Percentiles rank a stretch among this genome's conserved stretches.
Conservation (phyloP, 2,797 vertebrate genomes). For the Pteronotus mesoamericanus region DNA sequence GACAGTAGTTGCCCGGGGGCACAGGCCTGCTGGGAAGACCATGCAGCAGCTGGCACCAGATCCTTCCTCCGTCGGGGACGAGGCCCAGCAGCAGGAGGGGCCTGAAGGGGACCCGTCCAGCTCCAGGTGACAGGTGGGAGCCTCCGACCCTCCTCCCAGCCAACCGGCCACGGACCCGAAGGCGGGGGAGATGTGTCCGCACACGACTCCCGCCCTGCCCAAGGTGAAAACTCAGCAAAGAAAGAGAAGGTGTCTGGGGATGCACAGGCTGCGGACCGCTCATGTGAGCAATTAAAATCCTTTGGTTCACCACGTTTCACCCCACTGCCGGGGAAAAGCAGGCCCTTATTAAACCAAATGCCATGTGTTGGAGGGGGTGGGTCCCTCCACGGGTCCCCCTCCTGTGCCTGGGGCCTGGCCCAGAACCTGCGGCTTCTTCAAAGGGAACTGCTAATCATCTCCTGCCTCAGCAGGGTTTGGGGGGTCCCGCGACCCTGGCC, state of each 20-base stretch:
- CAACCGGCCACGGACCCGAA: accelerated
- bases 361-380: background rate
- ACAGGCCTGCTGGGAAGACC: background rate
- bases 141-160: background rate
- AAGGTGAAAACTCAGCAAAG: background rate
- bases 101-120: accelerated
- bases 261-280: background rate
- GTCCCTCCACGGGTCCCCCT: background rate
- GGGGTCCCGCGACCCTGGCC: background rate
- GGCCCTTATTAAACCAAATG: background rate
- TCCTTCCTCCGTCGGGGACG: accelerated
- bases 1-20: accelerated
- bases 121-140: no score
- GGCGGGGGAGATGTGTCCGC: no score
- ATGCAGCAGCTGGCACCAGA: accelerated
- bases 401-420: background rate
- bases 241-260: background rate
- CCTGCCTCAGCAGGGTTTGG: background rate
- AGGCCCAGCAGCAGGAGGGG: background rate
- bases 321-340: background rate
- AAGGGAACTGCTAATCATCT: background rate
- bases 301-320: background rate
- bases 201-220: accelerated
- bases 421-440: background rate
- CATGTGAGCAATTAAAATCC: background rate